A percentile compares a stretch with the other conserved stretches of the same genome.
Evolutionary conservation across 1,140 invertebrate species (phyloP).

Genomic region (Camponotus floridanus): DNA sequence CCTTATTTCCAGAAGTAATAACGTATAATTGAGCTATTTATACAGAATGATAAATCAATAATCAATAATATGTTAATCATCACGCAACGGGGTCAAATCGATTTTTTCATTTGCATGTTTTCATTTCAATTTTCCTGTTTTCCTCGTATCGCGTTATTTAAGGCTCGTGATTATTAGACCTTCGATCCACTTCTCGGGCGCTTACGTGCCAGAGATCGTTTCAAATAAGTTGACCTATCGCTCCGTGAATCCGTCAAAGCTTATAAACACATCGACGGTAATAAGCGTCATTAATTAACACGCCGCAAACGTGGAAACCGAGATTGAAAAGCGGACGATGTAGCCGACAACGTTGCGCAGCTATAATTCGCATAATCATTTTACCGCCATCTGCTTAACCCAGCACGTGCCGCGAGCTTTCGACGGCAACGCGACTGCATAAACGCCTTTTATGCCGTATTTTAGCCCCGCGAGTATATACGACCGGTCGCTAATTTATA

Average conservation of each 20-base stretch:
- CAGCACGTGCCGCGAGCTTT: background rate
- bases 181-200: slow-evolving; percentile 14
- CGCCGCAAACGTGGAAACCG: slow-evolving; percentile 25
- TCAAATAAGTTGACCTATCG: slow-evolving; percentile 49
- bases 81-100: slow-evolving; percentile 26
- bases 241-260: slow-evolving; percentile 34
- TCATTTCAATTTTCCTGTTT: slow-evolving; percentile 11
- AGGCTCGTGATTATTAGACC: background rate
- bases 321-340: background rate
- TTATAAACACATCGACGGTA: slow-evolving; percentile 49
- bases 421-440: background rate
- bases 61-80: slow-evolving; percentile 26
- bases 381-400: background rate
- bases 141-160: background rate
- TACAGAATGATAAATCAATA: background rate
- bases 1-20: no score
- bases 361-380: slow-evolving; percentile 45
- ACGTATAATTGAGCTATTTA: no score
- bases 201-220: background rate
- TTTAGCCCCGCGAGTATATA: background rate
- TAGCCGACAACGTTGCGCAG: background rate
- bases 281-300: slow-evolving; percentile 46
- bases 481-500: slow-evolving; percentile 37
- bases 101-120: slow-evolving; percentile 1
- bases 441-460: background rate